Percentiles rank a stretch among this genome's conserved stretches.
These are phyloP conservation scores for Desmodus rotundus DNA, from an alignment of 2,113 vertebrate species.

Conservation along the genomic window DNA sequence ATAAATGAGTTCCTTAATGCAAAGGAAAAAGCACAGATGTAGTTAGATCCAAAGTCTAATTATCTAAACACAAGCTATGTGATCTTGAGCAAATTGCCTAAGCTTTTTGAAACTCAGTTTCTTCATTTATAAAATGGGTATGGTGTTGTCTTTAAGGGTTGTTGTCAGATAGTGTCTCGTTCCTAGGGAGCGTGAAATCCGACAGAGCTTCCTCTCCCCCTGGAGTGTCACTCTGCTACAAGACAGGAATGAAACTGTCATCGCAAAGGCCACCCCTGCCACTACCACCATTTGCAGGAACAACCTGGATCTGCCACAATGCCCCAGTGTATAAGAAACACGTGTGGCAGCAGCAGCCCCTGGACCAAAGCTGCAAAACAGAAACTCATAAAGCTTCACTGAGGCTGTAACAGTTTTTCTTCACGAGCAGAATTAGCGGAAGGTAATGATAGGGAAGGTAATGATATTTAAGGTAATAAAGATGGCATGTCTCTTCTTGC, in stretches of 20 bases:
- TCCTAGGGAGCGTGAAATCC: background rate
- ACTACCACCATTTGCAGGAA: background rate
- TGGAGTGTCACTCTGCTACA: background rate
- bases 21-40: background rate
- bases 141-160: background rate
- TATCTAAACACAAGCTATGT: background rate
- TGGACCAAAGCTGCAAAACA: background rate
- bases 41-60: background rate
- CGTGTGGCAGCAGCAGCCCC: rapidly evolving
- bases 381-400: background rate
- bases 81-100: background rate
- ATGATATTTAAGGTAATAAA: background rate
- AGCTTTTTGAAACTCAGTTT: background rate
- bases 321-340: rapidly evolving
- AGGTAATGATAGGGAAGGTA: background rate
- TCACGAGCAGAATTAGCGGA: background rate
- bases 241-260: background rate
- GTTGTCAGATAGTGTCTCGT: background rate
- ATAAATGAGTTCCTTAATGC: background rate
- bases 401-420: background rate
- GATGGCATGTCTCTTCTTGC: background rate
- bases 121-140: background rate
- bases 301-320: background rate
- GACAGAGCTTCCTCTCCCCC: background rate
- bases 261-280: background rate